A percentile compares a stretch with the other conserved stretches of the same genome.
Evolutionary conservation across 2,888 invertebrate species (phyloP).

Genomic region (Drosophila greeni): DNA sequence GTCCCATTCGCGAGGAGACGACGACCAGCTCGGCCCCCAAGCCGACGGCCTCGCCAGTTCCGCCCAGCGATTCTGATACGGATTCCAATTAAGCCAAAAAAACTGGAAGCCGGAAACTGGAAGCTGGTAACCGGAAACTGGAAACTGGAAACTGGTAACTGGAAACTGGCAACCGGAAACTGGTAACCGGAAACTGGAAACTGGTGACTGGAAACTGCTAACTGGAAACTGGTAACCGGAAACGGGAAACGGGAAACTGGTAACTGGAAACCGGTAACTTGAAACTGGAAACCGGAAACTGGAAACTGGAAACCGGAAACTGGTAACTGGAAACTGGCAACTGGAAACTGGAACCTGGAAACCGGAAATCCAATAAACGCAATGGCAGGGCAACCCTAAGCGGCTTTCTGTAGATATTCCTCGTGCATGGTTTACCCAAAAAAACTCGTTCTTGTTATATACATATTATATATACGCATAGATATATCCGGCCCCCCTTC

Average conservation of each 20-base stretch:
- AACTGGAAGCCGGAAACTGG: not conserved
- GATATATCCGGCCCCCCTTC: conserved; percentile 25
- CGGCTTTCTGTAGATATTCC: conserved; percentile 42
- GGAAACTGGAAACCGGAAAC: too few relatives aligned
- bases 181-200: not conserved
- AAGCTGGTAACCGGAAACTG: not conserved
- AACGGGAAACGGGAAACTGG: too few relatives aligned
- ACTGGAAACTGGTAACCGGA: not conserved
- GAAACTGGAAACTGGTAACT: not conserved
- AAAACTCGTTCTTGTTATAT: conserved; percentile 42
- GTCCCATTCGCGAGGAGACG: conserved; percentile 77
- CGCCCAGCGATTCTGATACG: conserved; percentile 81
- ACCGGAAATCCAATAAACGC: not conserved
- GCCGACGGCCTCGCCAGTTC: conserved; percentile 79
- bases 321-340: too few relatives aligned
- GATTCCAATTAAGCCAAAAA: conserved; percentile 80
- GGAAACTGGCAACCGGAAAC: not conserved
- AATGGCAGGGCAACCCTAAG: conserved; percentile 9
- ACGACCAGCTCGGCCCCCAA: conserved; percentile 73
- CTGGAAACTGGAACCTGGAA: not conserved
- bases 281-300: not conserved
- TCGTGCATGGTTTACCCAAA: conserved; percentile 30
- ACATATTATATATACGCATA: conserved; percentile 29
- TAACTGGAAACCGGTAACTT: not conserved
- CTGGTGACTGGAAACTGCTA: not conserved